Evolutionary conservation across 2,113 vertebrate species (phyloP).

Genomic region (Phaethon lepturus): DNA sequence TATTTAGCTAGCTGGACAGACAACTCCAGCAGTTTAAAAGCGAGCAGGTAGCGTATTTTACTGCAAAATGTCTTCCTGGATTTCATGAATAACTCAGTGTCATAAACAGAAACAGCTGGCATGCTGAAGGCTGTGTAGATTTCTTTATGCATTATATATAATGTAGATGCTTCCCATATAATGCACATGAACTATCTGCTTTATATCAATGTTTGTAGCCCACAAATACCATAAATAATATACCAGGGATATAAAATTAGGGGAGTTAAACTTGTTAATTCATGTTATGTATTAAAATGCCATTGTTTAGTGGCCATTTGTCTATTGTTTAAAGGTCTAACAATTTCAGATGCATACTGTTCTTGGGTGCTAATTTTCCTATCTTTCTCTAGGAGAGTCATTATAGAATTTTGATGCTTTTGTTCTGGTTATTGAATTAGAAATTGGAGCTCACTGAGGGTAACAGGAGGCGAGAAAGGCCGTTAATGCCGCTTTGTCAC

Average conservation of each 20-base stretch:
- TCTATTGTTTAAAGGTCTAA: constrained; percentile 49
- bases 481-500: not conserved
- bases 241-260: not conserved
- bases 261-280: constrained; percentile 9
- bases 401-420: constrained; percentile 4
- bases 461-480: not conserved
- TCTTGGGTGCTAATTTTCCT: not conserved
- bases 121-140: constrained; percentile 58
- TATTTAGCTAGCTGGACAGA: constrained; percentile 47
- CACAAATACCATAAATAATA: constrained; percentile 21
- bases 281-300: constrained; percentile 11
- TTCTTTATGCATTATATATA: constrained; percentile 67
- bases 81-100: constrained; percentile 69
- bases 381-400: not conserved
- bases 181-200: not conserved
- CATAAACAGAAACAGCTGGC: constrained; percentile 75
- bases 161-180: constrained; percentile 8
- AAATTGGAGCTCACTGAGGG: constrained; percentile 6
- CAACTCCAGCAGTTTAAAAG: constrained; percentile 44
- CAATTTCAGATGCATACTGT: not conserved
- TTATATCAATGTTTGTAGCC: not conserved
- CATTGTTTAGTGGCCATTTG: constrained; percentile 21
- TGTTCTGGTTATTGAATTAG: constrained; percentile 14
- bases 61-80: constrained; percentile 60
- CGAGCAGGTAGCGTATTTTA: constrained; percentile 63